Evolutionary conservation across 2,888 invertebrate species (phyloP), one percentile per base, ranked within the genome.

Genomic region (Dolichomitus sp.): DNA sequence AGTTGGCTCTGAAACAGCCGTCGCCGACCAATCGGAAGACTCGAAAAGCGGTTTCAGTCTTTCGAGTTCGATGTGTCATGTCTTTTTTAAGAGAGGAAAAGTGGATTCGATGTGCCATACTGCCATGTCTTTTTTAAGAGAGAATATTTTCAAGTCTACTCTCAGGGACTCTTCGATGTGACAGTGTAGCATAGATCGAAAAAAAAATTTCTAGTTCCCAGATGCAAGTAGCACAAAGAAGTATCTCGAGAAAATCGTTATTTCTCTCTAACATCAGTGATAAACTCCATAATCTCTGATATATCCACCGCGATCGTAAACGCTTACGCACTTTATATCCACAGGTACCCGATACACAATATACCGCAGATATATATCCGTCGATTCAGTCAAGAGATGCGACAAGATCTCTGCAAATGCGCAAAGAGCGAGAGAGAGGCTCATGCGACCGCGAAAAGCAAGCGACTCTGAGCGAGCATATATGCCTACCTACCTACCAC

Each of bases 241-340:
- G 12, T 17, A 52, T 19, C 14, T 45, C 48, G 48, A 48, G n/a
- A 48, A 14, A 74, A 59, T 42, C 42, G 52, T 48, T 50, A 61
- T 37, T 61, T 61, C 61, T 61, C 61, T 37, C 7, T 17, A 37
- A 61, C 61, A 50, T 33, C 52, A 33, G 23, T 37, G 73, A 73
- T 73, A 73, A 73, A 73, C 59, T 50, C 45, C 19, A 61, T 23
- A 54, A 37, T 3, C 23, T 50, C 50, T 33, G 27, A 5, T 40
- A 42, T 11, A 65, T 54, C 52, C 48, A n/a, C 61, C 85, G 83
- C 85, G 87, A 88, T 85, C 83, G 84, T 83, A 84, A 85, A 85
- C 82, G 86, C 72, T 74, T 74, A 59, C 76, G 76, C 76, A 69
- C 69, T 68, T 54, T 76, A 59, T 59, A 59, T 57, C 57, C 17